Conservation (phyloP, 2,888 invertebrate genomes). For the Hirtodrosophila histrioides region DNA sequence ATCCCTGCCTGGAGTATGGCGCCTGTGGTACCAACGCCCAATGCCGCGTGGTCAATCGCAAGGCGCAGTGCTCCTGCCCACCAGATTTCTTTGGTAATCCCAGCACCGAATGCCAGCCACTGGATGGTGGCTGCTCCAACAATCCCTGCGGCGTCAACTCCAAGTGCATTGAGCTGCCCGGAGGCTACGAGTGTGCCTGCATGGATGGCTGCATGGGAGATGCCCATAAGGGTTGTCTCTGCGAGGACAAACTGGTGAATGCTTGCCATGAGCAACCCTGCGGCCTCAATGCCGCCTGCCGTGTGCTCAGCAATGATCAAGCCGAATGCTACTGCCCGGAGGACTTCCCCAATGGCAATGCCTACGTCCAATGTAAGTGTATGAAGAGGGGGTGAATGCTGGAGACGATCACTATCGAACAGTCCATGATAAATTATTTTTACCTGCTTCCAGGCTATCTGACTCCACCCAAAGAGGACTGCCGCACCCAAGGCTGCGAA, state of each 20-base stretch:
- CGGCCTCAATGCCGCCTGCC: slow-evolving; percentile 93
- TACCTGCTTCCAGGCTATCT: slow-evolving; percentile 69
- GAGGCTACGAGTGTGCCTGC: slow-evolving; percentile 93
- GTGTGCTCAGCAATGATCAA: slow-evolving; percentile 87
- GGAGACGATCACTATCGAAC: too few species aligned
- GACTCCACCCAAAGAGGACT: slow-evolving; percentile 87
- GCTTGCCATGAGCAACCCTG: slow-evolving; percentile 92
- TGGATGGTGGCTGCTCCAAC: slow-evolving; percentile 89
- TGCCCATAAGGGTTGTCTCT: slow-evolving; percentile 91
- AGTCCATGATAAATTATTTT: too few species aligned
- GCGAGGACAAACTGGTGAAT: slow-evolving; percentile 88
- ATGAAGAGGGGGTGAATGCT: background rate
- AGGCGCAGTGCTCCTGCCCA: slow-evolving; percentile 91
- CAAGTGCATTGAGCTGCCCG: slow-evolving; percentile 90
- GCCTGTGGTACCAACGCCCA: slow-evolving; percentile 94
- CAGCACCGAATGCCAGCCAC: slow-evolving; percentile 88
- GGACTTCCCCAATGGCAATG: slow-evolving; percentile 92
- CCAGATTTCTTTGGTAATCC: slow-evolving; percentile 91
- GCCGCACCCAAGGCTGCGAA: slow-evolving; percentile 93
- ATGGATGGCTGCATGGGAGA: slow-evolving; percentile 92
- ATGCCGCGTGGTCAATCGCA: slow-evolving; percentile 90
- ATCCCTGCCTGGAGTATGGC: slow-evolving; percentile 91
- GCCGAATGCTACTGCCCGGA: slow-evolving; percentile 94
- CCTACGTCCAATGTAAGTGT: slow-evolving; percentile 92
- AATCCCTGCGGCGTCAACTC: slow-evolving; percentile 94